These are phyloP conservation scores for Chroicocephalus ridibundus DNA, from an alignment of 2,113 vertebrate species.

Conservation along the genomic window DNA sequence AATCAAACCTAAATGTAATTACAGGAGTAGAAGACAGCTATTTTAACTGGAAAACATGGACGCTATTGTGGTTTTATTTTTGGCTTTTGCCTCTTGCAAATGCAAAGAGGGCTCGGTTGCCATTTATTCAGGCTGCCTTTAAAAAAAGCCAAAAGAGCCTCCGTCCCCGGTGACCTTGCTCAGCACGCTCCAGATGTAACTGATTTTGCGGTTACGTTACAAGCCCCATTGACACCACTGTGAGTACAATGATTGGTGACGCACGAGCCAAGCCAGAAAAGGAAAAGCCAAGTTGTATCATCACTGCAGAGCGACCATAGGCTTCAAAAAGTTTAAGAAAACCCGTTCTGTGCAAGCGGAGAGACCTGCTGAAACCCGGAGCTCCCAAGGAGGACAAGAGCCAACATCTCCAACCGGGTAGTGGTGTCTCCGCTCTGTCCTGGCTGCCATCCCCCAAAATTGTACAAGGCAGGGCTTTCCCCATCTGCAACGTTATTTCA, in stretches of 20 bases:
- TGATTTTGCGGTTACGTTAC: slow-evolving; percentile 29
- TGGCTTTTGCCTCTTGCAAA: not conserved
- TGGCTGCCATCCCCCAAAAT: not conserved
- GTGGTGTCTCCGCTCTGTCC: accelerated
- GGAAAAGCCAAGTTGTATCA: not conserved
- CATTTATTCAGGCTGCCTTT: not conserved
- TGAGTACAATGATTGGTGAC: not conserved
- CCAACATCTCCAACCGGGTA: not conserved
- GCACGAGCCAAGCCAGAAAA: not conserved
- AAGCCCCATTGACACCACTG: not conserved
- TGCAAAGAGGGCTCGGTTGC: not conserved
- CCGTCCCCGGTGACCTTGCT: not conserved
- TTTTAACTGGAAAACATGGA: not conserved
- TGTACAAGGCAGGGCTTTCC: not conserved
- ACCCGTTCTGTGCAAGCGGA: not conserved
- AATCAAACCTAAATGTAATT: not conserved
- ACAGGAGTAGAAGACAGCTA: not conserved
- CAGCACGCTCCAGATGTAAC: not conserved
- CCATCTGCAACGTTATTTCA: not conserved
- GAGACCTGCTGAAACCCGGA: not conserved
- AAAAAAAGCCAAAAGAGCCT: not conserved
- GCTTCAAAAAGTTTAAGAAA: not conserved
- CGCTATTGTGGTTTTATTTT: slow-evolving; percentile 8
- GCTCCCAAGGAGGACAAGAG: not conserved
- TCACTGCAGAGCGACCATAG: not conserved